phyloP scores from a whole-genome alignment of 2,888 invertebrate species.

The Philonicus albiceps region DNA sequence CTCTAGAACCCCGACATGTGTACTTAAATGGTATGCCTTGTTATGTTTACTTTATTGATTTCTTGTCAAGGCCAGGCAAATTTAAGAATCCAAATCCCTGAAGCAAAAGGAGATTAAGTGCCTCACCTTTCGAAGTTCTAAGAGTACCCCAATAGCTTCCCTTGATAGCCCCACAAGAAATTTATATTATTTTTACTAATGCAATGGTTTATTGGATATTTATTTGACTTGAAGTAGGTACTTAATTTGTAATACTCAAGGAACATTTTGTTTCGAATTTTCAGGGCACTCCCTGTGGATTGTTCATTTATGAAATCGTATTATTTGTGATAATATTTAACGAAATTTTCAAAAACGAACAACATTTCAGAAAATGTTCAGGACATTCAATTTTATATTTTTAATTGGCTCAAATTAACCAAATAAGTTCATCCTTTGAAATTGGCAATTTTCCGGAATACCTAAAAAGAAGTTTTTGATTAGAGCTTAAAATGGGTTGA shows the following conservation, averaged over 20 bases:
- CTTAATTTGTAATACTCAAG: not conserved
- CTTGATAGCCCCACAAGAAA: not conserved
- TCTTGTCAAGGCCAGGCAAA: not conserved
- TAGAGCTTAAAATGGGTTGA: too few relatives aligned
- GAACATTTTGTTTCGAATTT: not conserved
- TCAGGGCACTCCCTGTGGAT: not conserved
- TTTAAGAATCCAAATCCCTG: not conserved
- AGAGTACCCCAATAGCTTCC: not conserved
- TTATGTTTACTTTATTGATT: not conserved
- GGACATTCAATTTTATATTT: too few relatives aligned
- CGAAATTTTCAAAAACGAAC: not conserved
- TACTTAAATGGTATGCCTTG: not conserved
- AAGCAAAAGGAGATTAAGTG: not conserved
- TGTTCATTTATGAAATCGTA: not conserved
- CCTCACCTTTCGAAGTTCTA: not conserved
- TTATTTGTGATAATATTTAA: not conserved
- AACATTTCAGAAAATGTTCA: not conserved
- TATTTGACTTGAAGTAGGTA: not conserved
- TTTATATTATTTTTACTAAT: not conserved
- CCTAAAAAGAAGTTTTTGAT: too few relatives aligned
- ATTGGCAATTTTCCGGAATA: too few relatives aligned
- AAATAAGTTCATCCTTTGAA: too few relatives aligned
- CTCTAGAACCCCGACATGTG: not conserved
- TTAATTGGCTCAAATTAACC: too few relatives aligned
- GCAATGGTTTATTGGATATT: not conserved